Conservation (phyloP, 2,888 invertebrate genomes). For the Yponomeuta evonymella region DNA sequence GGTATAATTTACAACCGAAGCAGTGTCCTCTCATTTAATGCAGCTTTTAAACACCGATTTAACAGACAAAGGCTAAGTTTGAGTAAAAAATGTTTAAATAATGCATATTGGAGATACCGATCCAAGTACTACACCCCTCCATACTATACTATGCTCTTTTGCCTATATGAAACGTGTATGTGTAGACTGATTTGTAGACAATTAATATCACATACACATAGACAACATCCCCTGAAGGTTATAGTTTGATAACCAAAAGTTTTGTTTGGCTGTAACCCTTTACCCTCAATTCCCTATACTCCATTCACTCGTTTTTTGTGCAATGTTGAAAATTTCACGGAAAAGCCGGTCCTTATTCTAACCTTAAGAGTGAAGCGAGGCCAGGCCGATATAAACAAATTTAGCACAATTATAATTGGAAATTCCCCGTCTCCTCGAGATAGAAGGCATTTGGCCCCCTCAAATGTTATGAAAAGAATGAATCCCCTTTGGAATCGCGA, state of each 20-base stretch:
- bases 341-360: background rate
- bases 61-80: too few relatives aligned
- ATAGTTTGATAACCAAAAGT: background rate
- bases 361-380: background rate
- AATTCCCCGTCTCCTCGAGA: background rate
- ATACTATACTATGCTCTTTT: too few relatives aligned
- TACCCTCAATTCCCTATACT: background rate
- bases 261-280: background rate
- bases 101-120: too few relatives aligned
- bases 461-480: conserved; percentile 11
- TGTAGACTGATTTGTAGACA: too few relatives aligned
- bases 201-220: too few relatives aligned
- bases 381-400: conserved; percentile 8
- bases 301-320: background rate
- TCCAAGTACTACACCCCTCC: too few relatives aligned
- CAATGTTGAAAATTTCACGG: background rate
- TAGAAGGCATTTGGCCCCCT: conserved; percentile 6
- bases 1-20: too few relatives aligned
- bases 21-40: too few relatives aligned
- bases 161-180: too few relatives aligned
- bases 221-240: background rate
- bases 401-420: conserved; percentile 11
- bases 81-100: too few relatives aligned
- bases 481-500: conserved; percentile 6
- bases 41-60: too few relatives aligned